A percentile compares a stretch with the other conserved stretches of the same genome.
Conservation (phyloP, 2,888 invertebrate species). For the Zeuzera pyrina region DNA sequence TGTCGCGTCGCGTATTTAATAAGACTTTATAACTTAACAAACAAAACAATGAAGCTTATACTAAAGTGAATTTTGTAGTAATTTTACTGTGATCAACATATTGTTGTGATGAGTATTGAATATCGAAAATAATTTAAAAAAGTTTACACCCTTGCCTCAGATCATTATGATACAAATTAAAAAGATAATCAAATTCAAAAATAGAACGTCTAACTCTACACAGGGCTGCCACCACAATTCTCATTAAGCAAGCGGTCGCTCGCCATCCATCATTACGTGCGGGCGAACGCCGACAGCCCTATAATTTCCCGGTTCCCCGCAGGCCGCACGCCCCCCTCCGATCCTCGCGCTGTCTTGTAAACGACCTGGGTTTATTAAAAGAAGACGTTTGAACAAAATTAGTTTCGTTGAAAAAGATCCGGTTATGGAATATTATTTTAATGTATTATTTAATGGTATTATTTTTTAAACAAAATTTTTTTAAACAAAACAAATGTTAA, state of each 20-base stretch:
- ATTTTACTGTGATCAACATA: too few relatives aligned
- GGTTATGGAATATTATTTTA: conserved; percentile 1
- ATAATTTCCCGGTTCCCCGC: conserved; percentile 49
- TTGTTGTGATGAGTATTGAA: too few relatives aligned
- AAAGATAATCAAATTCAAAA: conserved; percentile 11
- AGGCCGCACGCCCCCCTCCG: conserved; percentile 21
- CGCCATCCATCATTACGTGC: conserved; percentile 59
- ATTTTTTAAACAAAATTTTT: too few relatives aligned
- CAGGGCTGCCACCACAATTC: conserved; percentile 53
- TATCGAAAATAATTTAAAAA: too few relatives aligned
- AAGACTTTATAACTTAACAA: too few relatives aligned
- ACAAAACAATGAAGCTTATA: too few relatives aligned
- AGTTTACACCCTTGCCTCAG: too few relatives aligned
- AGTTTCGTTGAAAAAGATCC: conserved; percentile 42
- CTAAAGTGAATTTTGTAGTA: too few relatives aligned
- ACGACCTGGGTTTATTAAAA: conserved; percentile 43
- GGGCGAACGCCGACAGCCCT: conserved; percentile 52
- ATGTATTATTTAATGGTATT: conserved; percentile 3
- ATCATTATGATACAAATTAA: too few relatives aligned
- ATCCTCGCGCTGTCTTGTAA: conserved; percentile 18
- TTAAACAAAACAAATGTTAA: too few relatives aligned
- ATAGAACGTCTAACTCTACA: conserved; percentile 10
- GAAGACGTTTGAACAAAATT: conserved; percentile 48
- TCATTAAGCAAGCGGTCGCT: conserved; percentile 46
- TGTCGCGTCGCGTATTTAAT: too few relatives aligned